Evolutionary conservation across 2,113 vertebrate species (phyloP), one percentile per base, ranked within the genome.

Genomic region (Ifrita kowaldi): DNA sequence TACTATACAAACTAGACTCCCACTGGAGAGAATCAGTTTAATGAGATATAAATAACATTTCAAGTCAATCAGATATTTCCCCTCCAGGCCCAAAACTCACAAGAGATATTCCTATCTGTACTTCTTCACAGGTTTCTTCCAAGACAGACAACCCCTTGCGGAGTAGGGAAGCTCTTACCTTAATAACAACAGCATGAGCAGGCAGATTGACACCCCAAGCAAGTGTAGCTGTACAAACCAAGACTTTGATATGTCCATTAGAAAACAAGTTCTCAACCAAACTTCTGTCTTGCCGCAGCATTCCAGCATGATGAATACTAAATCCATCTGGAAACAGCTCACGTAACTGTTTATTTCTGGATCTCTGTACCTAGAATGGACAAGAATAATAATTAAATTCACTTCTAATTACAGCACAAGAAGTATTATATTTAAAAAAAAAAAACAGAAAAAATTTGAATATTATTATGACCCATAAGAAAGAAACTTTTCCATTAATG

Each of bases 121-220:
- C 78, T 69, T 95, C 86, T 86, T 83, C 44, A 79, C 26, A 91
- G 46, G 50, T 80, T 95, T 92, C 65, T 93, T 96, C 85, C 71
- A 93, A 96, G 53, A 91, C 21, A 93, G n/a, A 94, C 70, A 96
- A 42, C 85, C 47, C 53, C 28, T 55, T 84, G 73, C 60, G 93
- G 94, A 93, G 60, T 22, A 94, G 69, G 42, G 65, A 94, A 97
- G 67, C 60, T 84, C 96, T 92, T 83, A 99, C 99, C 99, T 99
- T 99, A 98, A 99, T 99, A 97, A 99, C 98, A 94, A 99, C 99
- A 56, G 99, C 99, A 71, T 99, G 99, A 44, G 99, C 99, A n/a
- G 99, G 99, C 96, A 99, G 98, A 98, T 99, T 99, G 97, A 99
- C 99, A 89, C 99, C 99, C 99, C 99, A 99, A 95, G 99, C 99